phyloP scores from a whole-genome alignment of 92 coral and sea anemone genomes.

The Desmophyllum pertusum region DNA sequence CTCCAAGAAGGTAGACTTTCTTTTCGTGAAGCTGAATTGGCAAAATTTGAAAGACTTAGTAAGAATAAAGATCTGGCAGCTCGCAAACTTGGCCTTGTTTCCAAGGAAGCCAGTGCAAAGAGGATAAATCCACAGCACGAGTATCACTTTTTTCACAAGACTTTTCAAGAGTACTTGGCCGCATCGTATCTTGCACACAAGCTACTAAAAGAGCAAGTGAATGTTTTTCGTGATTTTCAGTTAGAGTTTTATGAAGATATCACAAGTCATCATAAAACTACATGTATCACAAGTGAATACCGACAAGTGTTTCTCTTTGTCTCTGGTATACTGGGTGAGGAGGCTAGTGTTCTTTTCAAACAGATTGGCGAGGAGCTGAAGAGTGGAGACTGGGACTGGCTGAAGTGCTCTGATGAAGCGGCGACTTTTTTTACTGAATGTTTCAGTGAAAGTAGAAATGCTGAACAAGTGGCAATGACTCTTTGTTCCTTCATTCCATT shows the following conservation, averaged over 20 bases:
- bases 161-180: conserved; percentile 6
- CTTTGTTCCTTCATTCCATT: neutral
- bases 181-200: neutral
- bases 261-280: too few relatives aligned
- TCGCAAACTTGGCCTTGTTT: neutral
- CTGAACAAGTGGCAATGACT: neutral
- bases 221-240: neutral
- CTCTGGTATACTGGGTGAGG: neutral
- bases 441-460: conserved; percentile 3
- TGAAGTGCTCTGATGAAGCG: neutral
- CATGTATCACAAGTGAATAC: neutral
- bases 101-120: conserved; percentile 12
- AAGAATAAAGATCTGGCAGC: neutral
- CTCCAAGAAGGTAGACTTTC: neutral
- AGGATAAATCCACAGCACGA: conserved; percentile 2
- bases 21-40: neutral
- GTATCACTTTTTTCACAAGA: neutral
- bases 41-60: neutral
- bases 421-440: neutral
- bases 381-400: neutral
- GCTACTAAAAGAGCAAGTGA: neutral
- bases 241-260: neutral
- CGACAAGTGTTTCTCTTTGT: conserved; percentile 1
- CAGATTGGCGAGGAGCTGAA: neutral
- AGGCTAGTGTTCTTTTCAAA: neutral